These are phyloP conservation scores for Cenopis cana DNA, from an alignment of 2,888 invertebrate genomes.

Conservation along the genomic window DNA sequence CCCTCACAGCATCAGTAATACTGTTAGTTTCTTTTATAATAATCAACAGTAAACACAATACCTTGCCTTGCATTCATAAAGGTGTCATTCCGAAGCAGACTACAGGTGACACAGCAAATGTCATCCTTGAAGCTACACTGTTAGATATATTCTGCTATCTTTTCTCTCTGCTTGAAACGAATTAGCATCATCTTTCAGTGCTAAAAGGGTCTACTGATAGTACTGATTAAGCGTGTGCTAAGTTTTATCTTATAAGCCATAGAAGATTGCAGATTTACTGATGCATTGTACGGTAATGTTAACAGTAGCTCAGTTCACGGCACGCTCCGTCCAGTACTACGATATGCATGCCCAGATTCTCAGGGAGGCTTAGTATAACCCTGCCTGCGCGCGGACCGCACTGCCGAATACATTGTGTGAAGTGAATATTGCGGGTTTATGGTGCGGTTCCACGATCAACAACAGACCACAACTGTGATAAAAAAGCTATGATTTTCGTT, in stretches of 20 bases:
- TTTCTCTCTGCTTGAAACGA: not conserved
- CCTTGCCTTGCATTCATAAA: not conserved
- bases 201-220: not conserved
- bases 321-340: constrained; percentile 52
- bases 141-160: not conserved
- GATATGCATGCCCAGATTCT: constrained; percentile 76
- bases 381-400: constrained; percentile 31
- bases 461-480: not conserved
- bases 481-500: not conserved
- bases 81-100: not conserved
- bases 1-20: constrained; percentile 1
- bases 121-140: not conserved
- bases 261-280: constrained; percentile 8
- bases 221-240: not conserved
- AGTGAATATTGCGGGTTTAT: constrained; percentile 22
- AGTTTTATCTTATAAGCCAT: not conserved
- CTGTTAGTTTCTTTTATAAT: constrained; percentile 11
- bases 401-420: constrained; percentile 19
- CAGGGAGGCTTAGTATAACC: constrained; percentile 46
- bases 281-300: not conserved
- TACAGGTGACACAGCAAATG: not conserved
- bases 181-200: not conserved
- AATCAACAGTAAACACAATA: not conserved
- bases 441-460: not conserved
- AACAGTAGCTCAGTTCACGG: constrained; percentile 1